A percentile compares a stretch with the other conserved stretches of the same genome.
Evolutionary conservation across 2,113 vertebrate species (phyloP).

Genomic region (Trogon surrucura): DNA sequence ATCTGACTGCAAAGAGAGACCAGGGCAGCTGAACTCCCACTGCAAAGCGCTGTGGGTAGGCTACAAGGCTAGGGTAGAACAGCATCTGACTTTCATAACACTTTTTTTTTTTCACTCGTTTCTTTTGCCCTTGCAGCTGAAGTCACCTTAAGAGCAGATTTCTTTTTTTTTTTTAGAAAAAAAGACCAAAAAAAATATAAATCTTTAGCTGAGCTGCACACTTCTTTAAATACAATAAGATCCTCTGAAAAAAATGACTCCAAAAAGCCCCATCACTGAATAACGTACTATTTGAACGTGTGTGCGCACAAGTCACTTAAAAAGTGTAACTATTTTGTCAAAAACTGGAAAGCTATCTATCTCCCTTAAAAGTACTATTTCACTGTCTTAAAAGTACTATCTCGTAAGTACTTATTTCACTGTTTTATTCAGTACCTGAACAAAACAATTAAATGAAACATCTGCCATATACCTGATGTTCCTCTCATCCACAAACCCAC

Average conservation of each 20-base stretch:
- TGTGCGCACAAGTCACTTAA: fast-evolving
- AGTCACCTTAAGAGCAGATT: not conserved
- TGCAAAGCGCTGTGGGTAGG: not conserved
- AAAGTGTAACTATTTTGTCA: not conserved
- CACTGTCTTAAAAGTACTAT: not conserved
- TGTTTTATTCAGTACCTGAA: not conserved
- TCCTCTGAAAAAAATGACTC: not conserved
- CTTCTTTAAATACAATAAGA: not conserved
- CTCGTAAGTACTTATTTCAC: not conserved
- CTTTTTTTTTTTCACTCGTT: not conserved
- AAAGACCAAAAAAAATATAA: too few relatives aligned
- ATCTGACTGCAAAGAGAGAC: not conserved
- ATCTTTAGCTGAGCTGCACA: not conserved
- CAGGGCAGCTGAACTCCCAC: not conserved
- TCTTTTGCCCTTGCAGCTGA: not conserved
- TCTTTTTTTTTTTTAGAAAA: not conserved
- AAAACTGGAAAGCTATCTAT: not conserved
- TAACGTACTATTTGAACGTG: not conserved
- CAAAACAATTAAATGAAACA: not conserved
- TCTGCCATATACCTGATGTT: not conserved
- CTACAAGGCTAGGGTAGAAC: not conserved
- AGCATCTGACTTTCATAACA: not conserved
- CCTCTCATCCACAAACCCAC: not conserved
- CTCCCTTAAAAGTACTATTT: not conserved
- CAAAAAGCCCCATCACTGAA: not conserved